Conservation (phyloP, 2,888 invertebrate genomes). For the Philhelius pedissequus region DNA sequence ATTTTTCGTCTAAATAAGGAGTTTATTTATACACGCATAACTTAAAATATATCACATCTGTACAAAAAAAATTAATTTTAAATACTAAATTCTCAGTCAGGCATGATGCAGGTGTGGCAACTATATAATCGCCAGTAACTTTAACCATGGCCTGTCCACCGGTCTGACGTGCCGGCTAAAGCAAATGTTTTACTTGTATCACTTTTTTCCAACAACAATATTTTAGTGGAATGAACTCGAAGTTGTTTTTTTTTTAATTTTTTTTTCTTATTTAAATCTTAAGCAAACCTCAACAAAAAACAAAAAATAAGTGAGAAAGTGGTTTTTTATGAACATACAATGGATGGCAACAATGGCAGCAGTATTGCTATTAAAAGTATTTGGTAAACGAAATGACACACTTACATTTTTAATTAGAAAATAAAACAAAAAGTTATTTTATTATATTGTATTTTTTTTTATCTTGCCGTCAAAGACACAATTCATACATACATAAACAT, state of each 20-base stretch:
- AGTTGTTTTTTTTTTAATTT: neutral
- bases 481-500: too few relatives aligned
- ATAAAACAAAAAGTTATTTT: neutral
- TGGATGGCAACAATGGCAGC: slow-evolving; percentile 22
- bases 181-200: neutral
- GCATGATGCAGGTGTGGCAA: slow-evolving; percentile 60
- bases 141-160: neutral
- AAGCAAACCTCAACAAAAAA: slow-evolving; percentile 5
- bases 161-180: neutral
- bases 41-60: neutral
- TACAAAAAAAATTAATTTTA: neutral
- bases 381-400: slow-evolving; percentile 33
- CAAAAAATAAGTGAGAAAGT: slow-evolving; percentile 1
- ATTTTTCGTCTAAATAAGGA: neutral
- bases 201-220: slow-evolving; percentile 8
- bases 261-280: neutral
- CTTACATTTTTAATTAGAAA: slow-evolving; percentile 52
- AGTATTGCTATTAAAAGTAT: neutral
- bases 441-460: neutral
- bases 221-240: slow-evolving; percentile 32
- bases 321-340: slow-evolving; percentile 30
- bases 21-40: neutral
- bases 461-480: neutral
- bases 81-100: neutral
- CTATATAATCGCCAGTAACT: slow-evolving; percentile 6